These are phyloP conservation scores for Metalampra italica DNA, from an alignment of 2,888 invertebrate genomes.

Conservation along the genomic window DNA sequence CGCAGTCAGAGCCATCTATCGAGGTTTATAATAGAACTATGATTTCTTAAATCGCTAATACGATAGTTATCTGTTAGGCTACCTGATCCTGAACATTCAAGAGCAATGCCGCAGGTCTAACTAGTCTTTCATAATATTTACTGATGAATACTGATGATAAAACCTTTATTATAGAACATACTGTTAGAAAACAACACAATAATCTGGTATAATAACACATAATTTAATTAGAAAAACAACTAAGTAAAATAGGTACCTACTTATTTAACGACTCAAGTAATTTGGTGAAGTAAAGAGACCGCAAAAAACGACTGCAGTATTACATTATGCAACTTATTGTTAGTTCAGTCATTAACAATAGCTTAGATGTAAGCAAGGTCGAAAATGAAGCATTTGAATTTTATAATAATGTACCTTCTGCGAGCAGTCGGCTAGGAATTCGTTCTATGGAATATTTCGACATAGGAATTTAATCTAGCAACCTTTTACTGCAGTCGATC, in stretches of 20 bases:
- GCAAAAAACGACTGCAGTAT: not conserved
- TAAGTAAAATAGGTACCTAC: not conserved
- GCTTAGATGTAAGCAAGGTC: not conserved
- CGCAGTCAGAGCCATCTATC: too few species aligned
- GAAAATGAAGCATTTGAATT: not conserved
- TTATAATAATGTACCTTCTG: not conserved
- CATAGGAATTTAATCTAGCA: constrained; percentile 3
- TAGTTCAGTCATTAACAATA: not conserved
- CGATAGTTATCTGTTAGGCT: too few species aligned
- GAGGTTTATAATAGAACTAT: too few species aligned
- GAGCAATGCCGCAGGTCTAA: too few species aligned
- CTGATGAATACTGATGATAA: too few species aligned
- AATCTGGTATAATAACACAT: too few species aligned
- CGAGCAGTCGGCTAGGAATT: constrained; percentile 4
- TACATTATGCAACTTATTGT: not conserved
- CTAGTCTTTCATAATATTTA: too few species aligned
- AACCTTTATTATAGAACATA: too few species aligned
- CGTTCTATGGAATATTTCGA: constrained; percentile 6
- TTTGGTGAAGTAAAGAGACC: not conserved
- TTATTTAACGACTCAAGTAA: not conserved
- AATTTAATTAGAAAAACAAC: not conserved
- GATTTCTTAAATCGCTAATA: too few species aligned
- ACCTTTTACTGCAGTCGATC: not conserved
- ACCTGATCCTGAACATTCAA: too few species aligned
- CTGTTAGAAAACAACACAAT: too few species aligned